A percentile compares a stretch with the other conserved stretches of the same genome.
Evolutionary conservation across 2,113 vertebrate genomes (phyloP).

Genomic region (Speoplatyrhinus poulsoni): DNA sequence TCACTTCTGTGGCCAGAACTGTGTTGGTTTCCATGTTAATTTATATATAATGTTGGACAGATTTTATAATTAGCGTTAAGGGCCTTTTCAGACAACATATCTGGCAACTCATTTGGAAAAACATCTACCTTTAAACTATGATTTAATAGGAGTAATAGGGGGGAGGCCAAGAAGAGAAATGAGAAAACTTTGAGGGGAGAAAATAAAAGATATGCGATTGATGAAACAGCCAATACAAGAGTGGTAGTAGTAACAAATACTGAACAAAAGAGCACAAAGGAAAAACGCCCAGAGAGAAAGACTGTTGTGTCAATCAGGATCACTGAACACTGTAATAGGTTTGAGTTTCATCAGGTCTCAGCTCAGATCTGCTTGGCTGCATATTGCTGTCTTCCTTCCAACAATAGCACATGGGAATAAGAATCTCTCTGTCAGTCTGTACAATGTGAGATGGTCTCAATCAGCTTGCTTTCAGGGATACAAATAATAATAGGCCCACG

Average conservation of each 20-base stretch:
- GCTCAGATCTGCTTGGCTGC: conserved; percentile 46
- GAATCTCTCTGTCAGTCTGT: conserved; percentile 42
- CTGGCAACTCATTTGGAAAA: no score
- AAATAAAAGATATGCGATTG: no score
- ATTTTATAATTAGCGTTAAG: no score
- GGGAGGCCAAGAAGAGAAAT: no score
- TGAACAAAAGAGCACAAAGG: background rate
- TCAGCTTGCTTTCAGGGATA: conserved; percentile 42
- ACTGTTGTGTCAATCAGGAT: conserved; percentile 61
- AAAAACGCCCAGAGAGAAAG: background rate
- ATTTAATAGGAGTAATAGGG: no score
- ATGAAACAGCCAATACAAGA: background rate
- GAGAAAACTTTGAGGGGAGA: no score
- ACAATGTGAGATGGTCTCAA: conserved; percentile 57
- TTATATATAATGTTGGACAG: no score
- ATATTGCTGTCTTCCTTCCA: conserved; percentile 53
- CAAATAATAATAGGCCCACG: conserved; percentile 35
- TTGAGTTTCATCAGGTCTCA: conserved; percentile 53
- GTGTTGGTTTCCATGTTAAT: no score
- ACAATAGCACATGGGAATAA: conserved; percentile 53
- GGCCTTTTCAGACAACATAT: no score
- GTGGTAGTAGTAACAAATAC: background rate
- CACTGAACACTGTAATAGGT: conserved; percentile 71
- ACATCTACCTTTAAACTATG: no score
- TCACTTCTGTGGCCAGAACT: no score